phyloP scores from a whole-genome alignment of 2,113 vertebrate species.

The Crotophaga sulcirostris region DNA sequence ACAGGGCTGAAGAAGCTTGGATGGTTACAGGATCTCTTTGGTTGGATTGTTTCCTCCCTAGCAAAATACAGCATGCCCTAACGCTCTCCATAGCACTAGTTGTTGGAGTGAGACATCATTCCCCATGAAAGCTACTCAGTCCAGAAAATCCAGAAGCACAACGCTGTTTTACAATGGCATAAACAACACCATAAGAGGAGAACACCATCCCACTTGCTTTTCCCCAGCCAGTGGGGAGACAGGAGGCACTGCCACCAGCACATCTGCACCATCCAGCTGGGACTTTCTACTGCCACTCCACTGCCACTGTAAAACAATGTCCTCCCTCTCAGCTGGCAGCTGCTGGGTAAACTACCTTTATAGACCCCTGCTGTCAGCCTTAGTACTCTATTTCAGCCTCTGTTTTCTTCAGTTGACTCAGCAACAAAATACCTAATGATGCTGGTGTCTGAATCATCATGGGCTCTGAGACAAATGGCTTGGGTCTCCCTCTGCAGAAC shows the following conservation, averaged over 20 bases:
- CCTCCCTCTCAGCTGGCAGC: not conserved
- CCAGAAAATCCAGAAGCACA: not conserved
- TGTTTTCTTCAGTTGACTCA: not conserved
- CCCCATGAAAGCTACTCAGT: fast-evolving
- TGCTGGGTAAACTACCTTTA: not conserved
- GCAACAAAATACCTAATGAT: not conserved
- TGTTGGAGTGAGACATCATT: not conserved
- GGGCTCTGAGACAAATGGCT: not conserved
- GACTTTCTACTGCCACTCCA: not conserved
- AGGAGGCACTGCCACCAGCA: not conserved
- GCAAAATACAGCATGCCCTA: not conserved
- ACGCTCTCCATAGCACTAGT: not conserved
- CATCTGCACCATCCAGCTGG: not conserved
- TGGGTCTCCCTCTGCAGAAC: not conserved
- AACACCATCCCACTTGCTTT: not conserved
- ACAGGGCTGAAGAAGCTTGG: not conserved
- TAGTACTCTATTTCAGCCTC: not conserved
- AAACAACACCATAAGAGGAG: not conserved
- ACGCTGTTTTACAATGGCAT: not conserved
- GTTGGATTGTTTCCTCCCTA: not conserved
- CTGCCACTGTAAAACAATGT: not conserved
- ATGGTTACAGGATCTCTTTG: not conserved
- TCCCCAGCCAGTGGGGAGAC: not conserved
- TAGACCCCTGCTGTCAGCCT: not conserved
- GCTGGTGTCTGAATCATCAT: not conserved